Evolutionary conservation across 2,888 invertebrate species (phyloP), one percentile per base, ranked within the genome.

Genomic region (Hecatera dysodea): DNA sequence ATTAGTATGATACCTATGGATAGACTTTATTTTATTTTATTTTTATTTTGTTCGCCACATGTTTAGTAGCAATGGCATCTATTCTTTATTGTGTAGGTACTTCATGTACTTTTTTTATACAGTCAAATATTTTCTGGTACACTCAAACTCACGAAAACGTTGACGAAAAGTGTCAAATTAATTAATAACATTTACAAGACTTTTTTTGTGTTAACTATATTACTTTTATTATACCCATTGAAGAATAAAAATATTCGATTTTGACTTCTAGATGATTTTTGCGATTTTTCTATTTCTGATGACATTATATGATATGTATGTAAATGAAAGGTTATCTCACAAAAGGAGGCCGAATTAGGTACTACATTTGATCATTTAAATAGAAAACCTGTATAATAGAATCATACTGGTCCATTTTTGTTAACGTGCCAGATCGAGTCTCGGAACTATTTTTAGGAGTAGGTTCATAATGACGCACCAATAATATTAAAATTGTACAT

Each of bases 271-370:
- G 6, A 65, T 29, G 15, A 9, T 24, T 15, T 48, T 4, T 53
- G n/a, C 8, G 4, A 29, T 48, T 24, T 29, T 39, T 33, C 11
- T 48, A 53, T 72, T 59, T 24, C 33, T 27, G 27, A 5, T 27
- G 17, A 27, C 19, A 72, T 60, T 59, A 27, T 70, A 27, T 44
- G 19, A 11, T 44, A 17, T 2, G 0, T 52, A 72, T 55, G 29
- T 46, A 68, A 56, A 24, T 17, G 22, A 69, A 69, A 70, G 24
- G 6, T 17, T 15, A 29, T 36, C 7, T 56, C 17, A 56, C 9
- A 55, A 9, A 68, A 36, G 12, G 11, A 67, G 8, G 7, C 11
- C 3, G 15, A n/a, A 19, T 48, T 53, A 22, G n/a, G 6, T 24
- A 27, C 36, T 15, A 19, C 19, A 17, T 44, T n/a, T 60, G 5